Conservation (phyloP, 2,113 vertebrate species). For the Ibidorhyncha struthersii region DNA sequence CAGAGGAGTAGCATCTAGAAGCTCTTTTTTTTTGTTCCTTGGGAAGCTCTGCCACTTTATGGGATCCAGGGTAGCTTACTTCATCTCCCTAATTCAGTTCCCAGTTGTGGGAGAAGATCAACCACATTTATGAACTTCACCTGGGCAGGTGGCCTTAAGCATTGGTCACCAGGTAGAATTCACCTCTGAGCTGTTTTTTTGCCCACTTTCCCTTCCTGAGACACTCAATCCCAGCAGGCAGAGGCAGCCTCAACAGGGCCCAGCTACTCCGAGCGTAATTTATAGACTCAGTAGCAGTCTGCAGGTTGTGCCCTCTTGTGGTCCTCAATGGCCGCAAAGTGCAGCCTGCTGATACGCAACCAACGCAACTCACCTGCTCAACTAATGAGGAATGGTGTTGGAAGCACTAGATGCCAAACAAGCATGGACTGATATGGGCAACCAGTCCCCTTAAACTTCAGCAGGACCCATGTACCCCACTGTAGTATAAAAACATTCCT, state of each 20-base stretch:
- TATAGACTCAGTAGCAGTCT: background rate
- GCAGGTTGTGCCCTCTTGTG: background rate
- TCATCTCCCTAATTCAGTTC: background rate
- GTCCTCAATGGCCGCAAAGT: background rate
- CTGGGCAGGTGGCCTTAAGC: background rate
- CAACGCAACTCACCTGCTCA: background rate
- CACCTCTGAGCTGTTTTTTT: background rate
- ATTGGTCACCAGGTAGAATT: background rate
- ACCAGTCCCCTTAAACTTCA: background rate
- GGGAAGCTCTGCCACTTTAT: background rate
- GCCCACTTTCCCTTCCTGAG: background rate
- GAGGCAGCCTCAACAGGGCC: background rate
- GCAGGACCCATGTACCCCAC: background rate
- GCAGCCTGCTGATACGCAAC: accelerated
- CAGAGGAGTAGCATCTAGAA: background rate
- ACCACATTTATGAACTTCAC: background rate
- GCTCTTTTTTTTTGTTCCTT: background rate
- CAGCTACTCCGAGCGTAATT: background rate
- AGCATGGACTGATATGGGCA: background rate
- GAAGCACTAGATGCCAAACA: background rate
- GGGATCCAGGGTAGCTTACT: background rate
- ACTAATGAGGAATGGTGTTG: accelerated
- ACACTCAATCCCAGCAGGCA: background rate
- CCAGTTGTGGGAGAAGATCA: background rate
- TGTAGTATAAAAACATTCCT: background rate